Evolutionary conservation across 2,113 vertebrate species (phyloP), one percentile per base, ranked within the genome.

Genomic region (Suncus etruscus): DNA sequence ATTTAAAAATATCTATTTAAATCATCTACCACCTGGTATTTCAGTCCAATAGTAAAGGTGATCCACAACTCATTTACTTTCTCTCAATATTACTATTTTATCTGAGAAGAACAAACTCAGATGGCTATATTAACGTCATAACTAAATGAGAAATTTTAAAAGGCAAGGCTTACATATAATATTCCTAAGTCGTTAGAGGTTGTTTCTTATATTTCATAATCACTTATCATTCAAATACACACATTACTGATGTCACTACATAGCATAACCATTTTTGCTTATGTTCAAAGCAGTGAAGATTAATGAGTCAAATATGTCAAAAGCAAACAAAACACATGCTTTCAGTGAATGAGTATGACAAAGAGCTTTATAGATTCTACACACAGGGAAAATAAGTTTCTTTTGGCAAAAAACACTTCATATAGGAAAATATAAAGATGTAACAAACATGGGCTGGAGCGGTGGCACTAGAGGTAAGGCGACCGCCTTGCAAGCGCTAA

Each of bases 251-350:
- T 81, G 83, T 86, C 32, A 87, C 29, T 76, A 90, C 12, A 91
- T 6, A 80, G 7, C 32, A 54, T 78, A 70, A 29, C 10, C 50
- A 54, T 54, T 93, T 73, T 82, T 72, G 24, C 47, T 18, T 48
- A 10, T 45, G 87, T 95, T 25, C 47, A 81, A 93, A 90, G 47
- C 3, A 72, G 25, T 63, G 20, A 8, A 2, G 27, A 72, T 83
- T 76, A 79, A 73, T 77, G 6, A 90, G 7, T 85, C 50, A 92
- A 50, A 86, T 88, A 88, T 39, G n/a, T 75, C 81, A 22, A 78
- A 91, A 70, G 8, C 27, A 90, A 39, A 86, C 14, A 74, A 73
- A 76, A 83, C 25, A 20, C 54, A 69, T 27, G 32, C 20, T 84
- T 94, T 88, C 54, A 78, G 88, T 51, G 54, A 83, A 73, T 18